Evolutionary conservation across 2,797 vertebrate species (phyloP).

Genomic region (Zenarchopterus dispar): DNA sequence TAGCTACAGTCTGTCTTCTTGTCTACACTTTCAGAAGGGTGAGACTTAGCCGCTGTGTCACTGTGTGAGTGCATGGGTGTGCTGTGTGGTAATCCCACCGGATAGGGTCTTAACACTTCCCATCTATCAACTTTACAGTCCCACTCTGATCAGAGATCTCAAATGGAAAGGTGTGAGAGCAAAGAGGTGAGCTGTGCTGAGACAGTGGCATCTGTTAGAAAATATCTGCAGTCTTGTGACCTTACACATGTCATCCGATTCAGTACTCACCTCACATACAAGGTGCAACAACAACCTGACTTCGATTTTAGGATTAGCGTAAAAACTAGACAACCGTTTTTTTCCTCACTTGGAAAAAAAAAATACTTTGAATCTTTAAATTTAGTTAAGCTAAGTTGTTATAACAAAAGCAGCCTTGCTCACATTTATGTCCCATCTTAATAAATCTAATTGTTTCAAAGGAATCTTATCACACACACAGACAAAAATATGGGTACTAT

Average conservation of each 20-base stretch:
- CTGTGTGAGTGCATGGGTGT: slow-evolving; percentile 13
- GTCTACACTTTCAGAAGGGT: slow-evolving; percentile 67
- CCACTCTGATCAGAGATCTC: slow-evolving; percentile 30
- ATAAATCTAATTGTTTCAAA: too few relatives aligned
- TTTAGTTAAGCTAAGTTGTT: too few relatives aligned
- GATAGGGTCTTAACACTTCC: slow-evolving; percentile 56
- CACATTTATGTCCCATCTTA: neutral
- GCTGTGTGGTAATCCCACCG: slow-evolving; percentile 48
- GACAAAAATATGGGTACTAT: too few relatives aligned
- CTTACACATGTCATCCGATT: slow-evolving; percentile 19
- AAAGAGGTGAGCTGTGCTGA: slow-evolving; percentile 27
- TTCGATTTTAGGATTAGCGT: neutral
- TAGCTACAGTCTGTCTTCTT: slow-evolving; percentile 76
- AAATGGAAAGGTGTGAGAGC: slow-evolving; percentile 45
- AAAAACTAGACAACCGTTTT: neutral
- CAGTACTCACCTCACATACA: slow-evolving; percentile 5
- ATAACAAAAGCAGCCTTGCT: neutral
- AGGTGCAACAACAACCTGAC: neutral
- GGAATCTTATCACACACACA: too few relatives aligned
- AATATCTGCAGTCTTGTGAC: slow-evolving; percentile 23
- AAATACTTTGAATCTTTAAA: too few relatives aligned
- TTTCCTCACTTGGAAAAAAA: neutral
- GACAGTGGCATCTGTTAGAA: slow-evolving; percentile 1
- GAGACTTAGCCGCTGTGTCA: slow-evolving; percentile 52
- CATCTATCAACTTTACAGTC: slow-evolving; percentile 47